phyloP scores from a whole-genome alignment of 2,888 invertebrate species.

The Ormyrus pomaceus region DNA sequence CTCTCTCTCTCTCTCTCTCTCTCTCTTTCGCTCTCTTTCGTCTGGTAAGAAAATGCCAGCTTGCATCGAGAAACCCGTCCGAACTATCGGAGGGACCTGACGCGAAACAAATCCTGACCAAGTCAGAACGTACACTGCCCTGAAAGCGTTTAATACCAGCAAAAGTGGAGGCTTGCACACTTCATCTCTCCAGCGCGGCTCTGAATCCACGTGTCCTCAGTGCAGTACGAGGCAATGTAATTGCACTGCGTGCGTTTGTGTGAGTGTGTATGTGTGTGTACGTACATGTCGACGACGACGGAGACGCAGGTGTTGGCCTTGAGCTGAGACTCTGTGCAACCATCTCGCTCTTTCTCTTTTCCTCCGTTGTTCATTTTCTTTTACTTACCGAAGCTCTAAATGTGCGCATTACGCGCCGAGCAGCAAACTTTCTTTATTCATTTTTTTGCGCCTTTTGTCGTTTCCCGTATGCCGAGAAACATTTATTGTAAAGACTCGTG shows the following conservation, averaged over 20 bases:
- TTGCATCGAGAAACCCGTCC: background rate
- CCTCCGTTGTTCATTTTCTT: background rate
- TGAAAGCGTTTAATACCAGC: slow-evolving; percentile 39
- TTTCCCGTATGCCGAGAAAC: slow-evolving; percentile 44
- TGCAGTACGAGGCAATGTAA: background rate
- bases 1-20: background rate
- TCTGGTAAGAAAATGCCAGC: slow-evolving; percentile 11
- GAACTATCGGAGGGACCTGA: slow-evolving; percentile 7
- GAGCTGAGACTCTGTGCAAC: slow-evolving; percentile 32
- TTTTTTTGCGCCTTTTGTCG: slow-evolving; percentile 29
- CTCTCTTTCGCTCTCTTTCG: background rate
- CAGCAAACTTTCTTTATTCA: slow-evolving; percentile 27
- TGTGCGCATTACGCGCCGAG: slow-evolving; percentile 29
- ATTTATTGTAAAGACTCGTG: slow-evolving; percentile 22
- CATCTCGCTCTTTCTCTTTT: slow-evolving; percentile 34
- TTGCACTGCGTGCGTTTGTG: no score
- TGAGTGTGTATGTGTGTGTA: no score
- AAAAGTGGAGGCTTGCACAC: background rate
- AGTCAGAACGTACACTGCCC: background rate
- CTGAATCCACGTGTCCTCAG: background rate
- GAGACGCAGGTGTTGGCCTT: slow-evolving; percentile 54
- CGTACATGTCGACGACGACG: slow-evolving; percentile 12
- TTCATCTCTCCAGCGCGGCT: background rate
- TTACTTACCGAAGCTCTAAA: background rate
- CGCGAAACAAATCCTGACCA: slow-evolving; percentile 38